Conservation (phyloP, 1,140 invertebrate species). For the Agrypnia vestita region DNA sequence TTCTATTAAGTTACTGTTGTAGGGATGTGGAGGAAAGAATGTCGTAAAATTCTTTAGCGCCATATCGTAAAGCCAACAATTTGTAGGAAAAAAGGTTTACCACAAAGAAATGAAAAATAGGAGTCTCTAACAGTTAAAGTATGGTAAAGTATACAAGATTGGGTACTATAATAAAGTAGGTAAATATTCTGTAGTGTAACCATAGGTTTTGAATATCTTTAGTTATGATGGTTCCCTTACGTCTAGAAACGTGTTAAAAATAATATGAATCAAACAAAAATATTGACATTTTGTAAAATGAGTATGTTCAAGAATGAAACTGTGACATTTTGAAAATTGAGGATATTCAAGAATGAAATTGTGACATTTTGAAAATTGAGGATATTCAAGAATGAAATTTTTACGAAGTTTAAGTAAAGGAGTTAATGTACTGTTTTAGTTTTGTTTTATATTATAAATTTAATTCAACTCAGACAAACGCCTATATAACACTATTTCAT, state of each 20-base stretch:
- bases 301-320: too few species aligned
- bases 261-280: background rate
- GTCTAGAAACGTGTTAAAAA: constrained; percentile 8
- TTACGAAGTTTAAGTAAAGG: too few species aligned
- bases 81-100: constrained; percentile 36
- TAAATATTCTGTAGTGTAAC: constrained; percentile 13
- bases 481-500: too few species aligned
- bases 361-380: too few species aligned
- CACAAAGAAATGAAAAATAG: constrained; percentile 36
- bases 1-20: constrained; percentile 41
- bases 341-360: too few species aligned
- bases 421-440: too few species aligned
- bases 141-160: constrained; percentile 9
- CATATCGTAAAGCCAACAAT: constrained; percentile 32
- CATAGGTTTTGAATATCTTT: constrained; percentile 1
- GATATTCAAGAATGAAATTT: too few species aligned
- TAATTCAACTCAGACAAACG: too few species aligned
- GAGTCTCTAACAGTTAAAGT: constrained; percentile 16
- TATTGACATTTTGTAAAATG: too few species aligned
- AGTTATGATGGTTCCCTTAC: constrained; percentile 3
- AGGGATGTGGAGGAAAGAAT: constrained; percentile 14
- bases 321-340: too few species aligned
- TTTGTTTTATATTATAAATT: too few species aligned
- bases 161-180: constrained; percentile 1
- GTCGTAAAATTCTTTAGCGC: constrained; percentile 34